Conservation (phyloP, 2,797 vertebrate species). For the Cirrhinus mrigala region DNA sequence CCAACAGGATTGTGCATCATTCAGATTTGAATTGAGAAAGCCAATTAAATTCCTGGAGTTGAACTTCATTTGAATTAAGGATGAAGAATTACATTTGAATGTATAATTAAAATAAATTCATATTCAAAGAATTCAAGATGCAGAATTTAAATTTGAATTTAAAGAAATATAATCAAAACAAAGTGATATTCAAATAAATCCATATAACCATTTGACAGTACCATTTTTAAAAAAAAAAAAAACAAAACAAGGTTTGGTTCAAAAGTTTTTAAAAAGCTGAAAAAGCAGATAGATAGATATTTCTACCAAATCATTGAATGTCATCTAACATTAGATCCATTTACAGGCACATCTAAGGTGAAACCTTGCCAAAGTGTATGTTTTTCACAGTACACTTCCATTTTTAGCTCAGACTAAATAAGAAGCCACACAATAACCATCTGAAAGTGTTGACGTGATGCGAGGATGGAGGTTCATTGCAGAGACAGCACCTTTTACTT, state of each 20-base stretch:
- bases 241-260: too few species aligned
- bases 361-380: slow-evolving; percentile 2
- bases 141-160: neutral
- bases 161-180: neutral
- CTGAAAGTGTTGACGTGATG: neutral
- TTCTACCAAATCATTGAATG: neutral
- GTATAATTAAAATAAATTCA: neutral
- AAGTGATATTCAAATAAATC: neutral
- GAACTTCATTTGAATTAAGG: neutral
- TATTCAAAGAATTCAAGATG: neutral
- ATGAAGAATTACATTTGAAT: neutral
- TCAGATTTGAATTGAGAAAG: neutral
- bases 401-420: slow-evolving; percentile 32
- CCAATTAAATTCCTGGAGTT: too few species aligned
- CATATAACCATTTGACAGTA: too few species aligned
- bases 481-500: neutral
- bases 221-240: too few species aligned
- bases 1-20: neutral
- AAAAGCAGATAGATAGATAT: neutral
- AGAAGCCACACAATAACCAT: slow-evolving; percentile 20
- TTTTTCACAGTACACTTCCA: slow-evolving; percentile 23
- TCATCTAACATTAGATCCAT: neutral
- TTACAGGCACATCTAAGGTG: slow-evolving; percentile 3
- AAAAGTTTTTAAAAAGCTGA: neutral
- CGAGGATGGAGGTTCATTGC: neutral